Conservation (phyloP, 2,797 vertebrate genomes). For the Lacerta viridis region DNA sequence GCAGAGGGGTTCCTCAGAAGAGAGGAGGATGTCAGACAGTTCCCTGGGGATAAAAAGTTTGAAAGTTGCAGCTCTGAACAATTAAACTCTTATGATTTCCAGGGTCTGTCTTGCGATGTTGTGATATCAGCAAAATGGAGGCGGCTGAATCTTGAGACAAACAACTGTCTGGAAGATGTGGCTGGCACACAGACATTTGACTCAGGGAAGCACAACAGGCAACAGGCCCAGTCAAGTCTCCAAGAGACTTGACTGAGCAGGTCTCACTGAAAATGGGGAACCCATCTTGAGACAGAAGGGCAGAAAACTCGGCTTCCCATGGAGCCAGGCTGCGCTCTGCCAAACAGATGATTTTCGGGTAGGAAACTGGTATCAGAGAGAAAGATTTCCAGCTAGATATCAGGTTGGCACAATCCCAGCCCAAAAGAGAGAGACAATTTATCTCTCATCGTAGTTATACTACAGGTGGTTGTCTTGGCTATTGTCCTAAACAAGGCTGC, state of each 20-base stretch:
- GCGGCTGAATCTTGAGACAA: background rate
- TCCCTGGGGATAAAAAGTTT: too few species aligned
- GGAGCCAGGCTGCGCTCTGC: background rate
- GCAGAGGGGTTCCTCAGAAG: too few species aligned
- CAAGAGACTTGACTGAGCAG: conserved; percentile 19
- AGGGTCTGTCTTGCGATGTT: conserved; percentile 4
- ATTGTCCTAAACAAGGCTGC: background rate
- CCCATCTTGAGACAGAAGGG: background rate
- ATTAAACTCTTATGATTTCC: background rate
- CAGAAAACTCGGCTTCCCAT: background rate
- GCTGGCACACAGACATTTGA: rapidly evolving
- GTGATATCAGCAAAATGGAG: conserved; percentile 12
- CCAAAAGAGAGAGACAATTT: background rate
- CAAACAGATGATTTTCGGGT: background rate
- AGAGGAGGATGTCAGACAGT: too few species aligned
- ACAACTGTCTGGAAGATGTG: conserved; percentile 5
- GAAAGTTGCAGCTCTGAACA: background rate
- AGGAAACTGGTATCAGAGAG: background rate
- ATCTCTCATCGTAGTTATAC: background rate
- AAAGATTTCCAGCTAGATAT: background rate
- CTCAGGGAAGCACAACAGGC: background rate
- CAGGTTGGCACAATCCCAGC: background rate
- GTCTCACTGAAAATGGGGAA: conserved; percentile 14
- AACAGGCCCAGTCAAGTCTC: conserved; percentile 46
- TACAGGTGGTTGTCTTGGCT: background rate